Conservation (phyloP, 2,797 vertebrate genomes). For the Eospalax fontanierii region DNA sequence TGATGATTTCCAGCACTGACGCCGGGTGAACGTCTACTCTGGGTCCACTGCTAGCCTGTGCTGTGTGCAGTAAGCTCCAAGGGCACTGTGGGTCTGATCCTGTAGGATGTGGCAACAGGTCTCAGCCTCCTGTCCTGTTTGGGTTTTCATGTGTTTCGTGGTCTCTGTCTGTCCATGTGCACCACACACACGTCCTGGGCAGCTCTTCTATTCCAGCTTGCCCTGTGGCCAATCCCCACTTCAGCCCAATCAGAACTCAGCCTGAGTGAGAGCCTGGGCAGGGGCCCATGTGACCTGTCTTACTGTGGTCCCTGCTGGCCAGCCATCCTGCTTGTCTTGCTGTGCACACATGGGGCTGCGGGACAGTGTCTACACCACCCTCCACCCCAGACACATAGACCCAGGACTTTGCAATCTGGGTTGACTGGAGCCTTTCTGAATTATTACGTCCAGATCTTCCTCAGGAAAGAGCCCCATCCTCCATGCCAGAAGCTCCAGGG, state of each 20-base stretch:
- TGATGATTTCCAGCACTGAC: accelerated
- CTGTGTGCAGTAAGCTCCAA: accelerated
- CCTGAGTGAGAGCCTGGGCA: accelerated
- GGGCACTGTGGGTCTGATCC: background rate
- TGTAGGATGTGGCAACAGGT: accelerated
- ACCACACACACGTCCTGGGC: accelerated
- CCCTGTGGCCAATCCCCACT: accelerated
- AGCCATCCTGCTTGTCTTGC: background rate
- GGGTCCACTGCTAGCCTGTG: accelerated
- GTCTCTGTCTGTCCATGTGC: accelerated
- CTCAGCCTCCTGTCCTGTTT: background rate
- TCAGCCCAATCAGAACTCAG: background rate
- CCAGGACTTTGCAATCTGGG: accelerated
- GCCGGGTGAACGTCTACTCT: accelerated
- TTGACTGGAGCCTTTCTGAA: background rate
- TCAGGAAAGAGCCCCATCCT: background rate
- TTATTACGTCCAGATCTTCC: background rate
- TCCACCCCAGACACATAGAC: accelerated
- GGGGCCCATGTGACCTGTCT: accelerated
- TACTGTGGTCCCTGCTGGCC: background rate
- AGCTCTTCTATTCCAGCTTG: background rate
- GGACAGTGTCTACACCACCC: accelerated
- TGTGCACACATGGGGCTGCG: background rate
- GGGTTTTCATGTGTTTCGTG: accelerated
- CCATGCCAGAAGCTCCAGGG: accelerated